Evolutionary conservation across 1,140 invertebrate genomes (phyloP), one percentile per base, ranked within the genome.

Genomic region (Asbolus verrucosus): DNA sequence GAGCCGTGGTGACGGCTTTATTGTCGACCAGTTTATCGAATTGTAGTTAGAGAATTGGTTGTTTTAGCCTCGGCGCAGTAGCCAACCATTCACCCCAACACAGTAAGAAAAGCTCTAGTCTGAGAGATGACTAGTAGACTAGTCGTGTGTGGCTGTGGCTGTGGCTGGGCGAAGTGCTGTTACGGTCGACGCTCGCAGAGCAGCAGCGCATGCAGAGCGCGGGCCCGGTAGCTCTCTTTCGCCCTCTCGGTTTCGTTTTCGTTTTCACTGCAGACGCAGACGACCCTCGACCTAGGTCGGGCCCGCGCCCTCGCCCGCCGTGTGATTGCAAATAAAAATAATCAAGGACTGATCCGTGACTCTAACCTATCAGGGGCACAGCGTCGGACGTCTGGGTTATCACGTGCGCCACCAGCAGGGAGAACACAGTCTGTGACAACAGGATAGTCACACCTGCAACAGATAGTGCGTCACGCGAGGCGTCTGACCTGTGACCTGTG

Each of bases 381-480:
- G 96, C 95, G 83, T 98, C 96, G 82, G 95, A 97, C 81, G 96
- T 97, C 87, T 96, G 94, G 83, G 96, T 97, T 85, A 98, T 96
- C 82, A 96, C 91, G 90, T 96, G 89, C 84, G 92, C 94, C 86
- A 98, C 91, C 89, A 98, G 91, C 86, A 98, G 89, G 85, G 97
- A 97, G 89, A 98, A 98, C 85, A 99, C 96, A 86, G 96, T 98
- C 89, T 98, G 92, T 81, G 97, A 98, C 85, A 99, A 94, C 84
- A 99, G 92, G 87, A 98, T 98, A 86, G 96, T 98, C 83, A 98
- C 94, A 92, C 95, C 96, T 98, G 93, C 79, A 93, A 93, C 88
- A 88, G 85, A 83, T 75, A 84, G 77, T 78, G 79, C 67, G 74
- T 79, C 78, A 83, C 74, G 72, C 72, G 74, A 75, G 73, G 72